phyloP scores from a whole-genome alignment of 2,888 invertebrate species.

The Tupiocoris notatus region DNA sequence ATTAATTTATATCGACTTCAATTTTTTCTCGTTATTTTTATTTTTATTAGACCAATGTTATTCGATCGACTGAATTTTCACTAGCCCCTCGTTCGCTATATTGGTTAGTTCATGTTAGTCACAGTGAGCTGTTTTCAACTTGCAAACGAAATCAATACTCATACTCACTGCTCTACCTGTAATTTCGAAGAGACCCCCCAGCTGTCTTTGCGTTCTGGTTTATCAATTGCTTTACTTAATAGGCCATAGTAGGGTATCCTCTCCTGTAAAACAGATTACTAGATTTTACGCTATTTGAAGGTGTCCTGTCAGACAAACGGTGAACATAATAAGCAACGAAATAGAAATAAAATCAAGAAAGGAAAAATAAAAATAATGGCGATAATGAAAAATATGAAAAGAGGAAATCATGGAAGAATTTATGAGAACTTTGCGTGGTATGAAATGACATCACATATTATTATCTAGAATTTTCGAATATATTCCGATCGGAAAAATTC shows the following conservation, averaged over 20 bases:
- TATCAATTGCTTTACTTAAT: constrained; percentile 27
- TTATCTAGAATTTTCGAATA: no score
- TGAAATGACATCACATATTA: no score
- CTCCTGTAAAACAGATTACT: constrained; percentile 38
- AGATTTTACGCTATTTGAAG: constrained; percentile 39
- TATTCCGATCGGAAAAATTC: no score
- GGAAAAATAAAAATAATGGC: no score
- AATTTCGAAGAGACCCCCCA: constrained; percentile 34
- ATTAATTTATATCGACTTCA: no score
- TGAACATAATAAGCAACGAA: not conserved
- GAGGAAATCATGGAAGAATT: no score
- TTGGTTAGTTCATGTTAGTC: not conserved
- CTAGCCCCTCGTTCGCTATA: no score
- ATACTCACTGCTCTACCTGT: constrained; percentile 41
- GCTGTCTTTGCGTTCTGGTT: constrained; percentile 30
- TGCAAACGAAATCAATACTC: constrained; percentile 16
- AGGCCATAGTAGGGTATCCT: constrained; percentile 38
- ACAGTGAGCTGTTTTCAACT: not conserved
- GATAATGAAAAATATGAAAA: no score
- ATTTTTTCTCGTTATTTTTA: no score
- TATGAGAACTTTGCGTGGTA: no score
- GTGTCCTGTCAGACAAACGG: not conserved
- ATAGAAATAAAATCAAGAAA: constrained; percentile 30
- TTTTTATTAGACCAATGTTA: no score
- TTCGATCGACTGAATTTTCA: no score